Evolutionary conservation across 2,888 invertebrate genomes (phyloP), one percentile per base, ranked within the genome.

Genomic region (Coenonympha glycerion): DNA sequence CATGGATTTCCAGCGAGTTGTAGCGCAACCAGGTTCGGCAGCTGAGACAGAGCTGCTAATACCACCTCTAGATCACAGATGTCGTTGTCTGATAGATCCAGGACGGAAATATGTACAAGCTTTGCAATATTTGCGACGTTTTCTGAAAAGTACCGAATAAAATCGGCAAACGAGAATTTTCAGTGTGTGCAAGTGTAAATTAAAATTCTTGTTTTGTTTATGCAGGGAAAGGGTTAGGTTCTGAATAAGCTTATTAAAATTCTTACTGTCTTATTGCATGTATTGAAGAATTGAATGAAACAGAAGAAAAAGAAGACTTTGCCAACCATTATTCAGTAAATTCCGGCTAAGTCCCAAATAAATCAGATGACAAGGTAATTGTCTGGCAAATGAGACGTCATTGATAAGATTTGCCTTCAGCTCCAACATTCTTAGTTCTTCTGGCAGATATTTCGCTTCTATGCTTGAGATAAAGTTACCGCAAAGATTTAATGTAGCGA

Each of bases 21-120:
- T 13, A 91, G 67, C 8, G 84, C 74, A n/a, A 59, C 65, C 5
- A 90, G 71, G 49, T 67, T 69, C 11, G 76, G 73, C 31, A 90
- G 61, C 3, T 36, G 47, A 3, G 60, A 60, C 26, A 90, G 49
- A 8, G 69, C 66, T 52, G 73, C 64, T 57, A 90, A 65, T 76
- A 86, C 66, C 6, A 63, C 60, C n/a, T 76, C 65, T 26, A 90
- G 63, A 58, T 79, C 60, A 71, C 70, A 88, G 88, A 90, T 88
- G 86, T 90, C 89, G 76, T 90, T 90, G 58, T 90, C 86, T 8
- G 88, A 80, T 54, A 90, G 65, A 77, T 90, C 90, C 47, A 90
- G 62, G 15, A 80, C 79, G 0, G 71, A 69, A 2, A 86, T 55
- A 22, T 63, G 59, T 13, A 77, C 76, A 9, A 85, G 56, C 16